These are phyloP conservation scores for Aselliscus stoliczkanus DNA, from an alignment of 2,797 vertebrate species.

Conservation along the genomic window DNA sequence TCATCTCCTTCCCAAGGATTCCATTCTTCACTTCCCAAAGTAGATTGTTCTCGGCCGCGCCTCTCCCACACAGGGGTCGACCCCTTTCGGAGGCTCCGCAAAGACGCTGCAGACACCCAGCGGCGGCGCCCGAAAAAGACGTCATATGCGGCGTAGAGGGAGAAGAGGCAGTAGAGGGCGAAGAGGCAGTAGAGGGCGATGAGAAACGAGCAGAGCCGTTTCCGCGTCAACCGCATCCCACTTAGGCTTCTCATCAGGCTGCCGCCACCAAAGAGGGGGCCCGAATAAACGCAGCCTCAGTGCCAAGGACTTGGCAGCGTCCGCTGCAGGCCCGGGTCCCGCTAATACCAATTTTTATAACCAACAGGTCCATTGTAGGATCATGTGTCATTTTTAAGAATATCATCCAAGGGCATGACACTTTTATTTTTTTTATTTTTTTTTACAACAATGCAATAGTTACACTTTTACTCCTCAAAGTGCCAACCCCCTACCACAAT, in stretches of 20 bases:
- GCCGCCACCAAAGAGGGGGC: background rate
- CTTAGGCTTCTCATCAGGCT: background rate
- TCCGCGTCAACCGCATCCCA: conserved; percentile 91
- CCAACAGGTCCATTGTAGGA: background rate
- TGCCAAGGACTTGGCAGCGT: rapidly evolving
- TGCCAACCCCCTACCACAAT: too few species aligned
- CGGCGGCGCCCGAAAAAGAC: conserved; percentile 90
- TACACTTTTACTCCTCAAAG: too few species aligned
- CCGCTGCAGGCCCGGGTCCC: rapidly evolving
- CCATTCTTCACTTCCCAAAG: conserved; percentile 88
- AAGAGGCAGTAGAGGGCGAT: conserved; percentile 88
- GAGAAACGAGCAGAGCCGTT: conserved; percentile 87
- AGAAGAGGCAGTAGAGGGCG: conserved; percentile 92
- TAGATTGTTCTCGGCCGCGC: conserved; percentile 72
- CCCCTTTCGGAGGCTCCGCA: conserved; percentile 69
- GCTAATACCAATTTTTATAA: background rate
- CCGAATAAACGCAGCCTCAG: rapidly evolving
- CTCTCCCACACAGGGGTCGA: background rate
- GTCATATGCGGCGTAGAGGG: conserved; percentile 93
- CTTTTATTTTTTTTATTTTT: too few species aligned
- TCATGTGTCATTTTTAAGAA: background rate
- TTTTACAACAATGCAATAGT: too few species aligned
- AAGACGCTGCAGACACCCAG: conserved; percentile 82
- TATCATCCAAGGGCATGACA: background rate
- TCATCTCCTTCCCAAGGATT: conserved; percentile 96